phyloP scores from a whole-genome alignment of 1,140 invertebrate genomes.

The Cotesia typhae region DNA sequence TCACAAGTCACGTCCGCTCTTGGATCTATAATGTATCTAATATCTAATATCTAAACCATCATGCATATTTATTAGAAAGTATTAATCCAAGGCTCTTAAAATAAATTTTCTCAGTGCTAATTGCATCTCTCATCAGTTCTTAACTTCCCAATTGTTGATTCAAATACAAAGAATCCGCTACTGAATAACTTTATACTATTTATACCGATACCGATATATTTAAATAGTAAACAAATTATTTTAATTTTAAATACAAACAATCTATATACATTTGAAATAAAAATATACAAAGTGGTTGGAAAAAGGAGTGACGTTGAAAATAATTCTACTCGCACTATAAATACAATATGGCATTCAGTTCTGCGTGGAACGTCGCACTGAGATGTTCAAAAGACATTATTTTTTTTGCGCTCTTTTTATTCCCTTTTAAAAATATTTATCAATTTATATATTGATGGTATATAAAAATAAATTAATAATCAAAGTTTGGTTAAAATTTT shows the following conservation, averaged over 20 bases:
- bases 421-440: no score
- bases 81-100: neutral
- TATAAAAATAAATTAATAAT: no score
- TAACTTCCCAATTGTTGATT: no score
- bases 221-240: conserved; percentile 10
- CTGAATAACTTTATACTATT: neutral
- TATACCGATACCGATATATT: neutral
- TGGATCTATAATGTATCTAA: no score
- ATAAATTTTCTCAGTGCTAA: neutral
- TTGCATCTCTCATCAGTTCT: no score
- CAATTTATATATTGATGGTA: no score
- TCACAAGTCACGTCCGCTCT: neutral
- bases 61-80: no score
- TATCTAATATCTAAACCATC: no score
- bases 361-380: conserved; percentile 55
- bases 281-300: conserved; percentile 42
- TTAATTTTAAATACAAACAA: conserved; percentile 25
- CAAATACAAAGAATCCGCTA: no score
- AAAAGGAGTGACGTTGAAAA: conserved; percentile 60
- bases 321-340: conserved; percentile 65
- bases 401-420: no score
- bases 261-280: conserved; percentile 38
- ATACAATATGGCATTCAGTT: conserved; percentile 66
- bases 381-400: conserved; percentile 54
- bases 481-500: no score